Evolutionary conservation across 2,113 vertebrate species (phyloP).

Genomic region (Aviceda subcristata): DNA sequence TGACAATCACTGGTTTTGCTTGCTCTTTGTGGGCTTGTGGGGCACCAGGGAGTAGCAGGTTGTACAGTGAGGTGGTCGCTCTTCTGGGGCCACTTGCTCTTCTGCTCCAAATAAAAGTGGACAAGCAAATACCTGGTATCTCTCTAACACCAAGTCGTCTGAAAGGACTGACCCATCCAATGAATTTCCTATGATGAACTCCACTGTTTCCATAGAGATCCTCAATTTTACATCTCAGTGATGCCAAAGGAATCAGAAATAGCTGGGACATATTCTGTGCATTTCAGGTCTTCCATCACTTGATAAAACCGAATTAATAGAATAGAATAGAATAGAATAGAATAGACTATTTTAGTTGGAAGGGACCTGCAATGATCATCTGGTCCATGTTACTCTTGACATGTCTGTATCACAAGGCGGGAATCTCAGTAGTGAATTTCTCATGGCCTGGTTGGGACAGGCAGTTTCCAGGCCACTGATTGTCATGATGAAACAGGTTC

Average conservation of each 20-base stretch:
- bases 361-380: not conserved
- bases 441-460: not conserved
- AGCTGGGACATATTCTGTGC: not conserved
- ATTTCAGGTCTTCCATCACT: not conserved
- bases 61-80: not conserved
- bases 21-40: not conserved
- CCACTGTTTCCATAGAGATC: constrained; percentile 24
- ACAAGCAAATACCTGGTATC: not conserved
- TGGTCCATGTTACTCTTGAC: not conserved
- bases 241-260: constrained; percentile 5
- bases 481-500: not conserved
- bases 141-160: not conserved
- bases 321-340: not conserved
- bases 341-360: not conserved
- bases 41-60: not conserved
- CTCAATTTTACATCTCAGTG: not conserved
- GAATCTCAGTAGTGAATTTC: not conserved
- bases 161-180: not conserved
- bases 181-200: not conserved
- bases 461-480: not conserved
- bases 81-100: not conserved
- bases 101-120: not conserved
- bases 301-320: not conserved
- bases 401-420: not conserved
- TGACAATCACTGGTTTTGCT: not conserved